Evolutionary conservation across 2,113 vertebrate species (phyloP).

Genomic region (Peromyscus leucopus): DNA sequence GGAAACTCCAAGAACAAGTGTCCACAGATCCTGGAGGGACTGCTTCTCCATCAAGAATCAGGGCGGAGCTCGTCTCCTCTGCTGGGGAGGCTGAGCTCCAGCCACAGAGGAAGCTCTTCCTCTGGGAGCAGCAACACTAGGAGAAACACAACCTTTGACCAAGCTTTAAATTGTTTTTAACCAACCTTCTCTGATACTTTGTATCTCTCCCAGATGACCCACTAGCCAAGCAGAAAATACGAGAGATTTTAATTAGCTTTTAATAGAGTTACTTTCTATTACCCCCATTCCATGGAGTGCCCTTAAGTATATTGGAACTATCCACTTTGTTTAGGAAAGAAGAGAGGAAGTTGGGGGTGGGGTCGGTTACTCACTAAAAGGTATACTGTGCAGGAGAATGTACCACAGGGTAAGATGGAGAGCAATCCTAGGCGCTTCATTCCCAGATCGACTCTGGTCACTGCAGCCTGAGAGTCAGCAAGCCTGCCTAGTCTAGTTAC

Average conservation of each 20-base stretch:
- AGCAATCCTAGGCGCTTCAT: background rate
- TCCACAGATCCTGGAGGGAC: background rate
- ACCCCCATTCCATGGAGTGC: background rate
- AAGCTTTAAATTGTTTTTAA: background rate
- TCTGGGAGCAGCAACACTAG: background rate
- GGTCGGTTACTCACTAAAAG: background rate
- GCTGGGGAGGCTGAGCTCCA: too few species aligned
- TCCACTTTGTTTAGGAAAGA: slow-evolving; percentile 20
- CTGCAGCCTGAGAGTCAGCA: background rate
- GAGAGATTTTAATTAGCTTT: slow-evolving; percentile 15
- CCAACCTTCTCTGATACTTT: background rate
- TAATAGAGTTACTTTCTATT: slow-evolving; percentile 44
- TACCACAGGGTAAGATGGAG: background rate
- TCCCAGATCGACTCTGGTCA: background rate
- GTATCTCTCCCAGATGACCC: background rate
- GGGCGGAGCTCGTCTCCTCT: too few species aligned
- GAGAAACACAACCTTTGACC: background rate
- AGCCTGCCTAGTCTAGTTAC: background rate
- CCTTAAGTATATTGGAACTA: background rate
- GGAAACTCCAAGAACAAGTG: background rate
- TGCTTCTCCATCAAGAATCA: background rate
- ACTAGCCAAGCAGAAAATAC: background rate
- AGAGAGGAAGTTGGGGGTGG: background rate
- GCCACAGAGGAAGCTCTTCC: background rate
- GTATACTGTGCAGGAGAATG: background rate